These are phyloP conservation scores for Apostichopus japonicus DNA, from an alignment of 35 echinoderm and acorn worm species.

Conservation along the genomic window DNA sequence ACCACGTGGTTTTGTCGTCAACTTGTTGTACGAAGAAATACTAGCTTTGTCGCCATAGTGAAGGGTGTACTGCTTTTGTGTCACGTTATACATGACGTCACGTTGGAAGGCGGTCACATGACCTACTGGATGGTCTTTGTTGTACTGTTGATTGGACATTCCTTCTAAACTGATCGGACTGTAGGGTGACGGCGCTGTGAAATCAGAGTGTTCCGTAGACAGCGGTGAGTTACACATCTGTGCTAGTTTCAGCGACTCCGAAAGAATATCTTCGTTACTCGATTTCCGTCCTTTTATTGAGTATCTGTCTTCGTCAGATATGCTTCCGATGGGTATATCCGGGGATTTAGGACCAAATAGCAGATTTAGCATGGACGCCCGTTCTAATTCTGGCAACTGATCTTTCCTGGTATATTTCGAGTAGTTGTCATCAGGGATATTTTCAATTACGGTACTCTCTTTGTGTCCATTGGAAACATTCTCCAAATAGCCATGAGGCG, in stretches of 20 bases:
- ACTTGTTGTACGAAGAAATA: neutral
- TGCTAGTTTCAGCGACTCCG: constrained; percentile 21
- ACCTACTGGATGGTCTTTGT: neutral
- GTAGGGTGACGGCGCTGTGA: neutral
- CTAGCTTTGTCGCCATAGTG: constrained; percentile 20
- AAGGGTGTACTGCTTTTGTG: constrained; percentile 6
- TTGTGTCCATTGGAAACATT: neutral
- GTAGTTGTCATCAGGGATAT: neutral
- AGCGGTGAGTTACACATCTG: neutral
- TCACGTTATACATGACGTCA: neutral
- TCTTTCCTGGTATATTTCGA: neutral
- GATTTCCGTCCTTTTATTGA: neutral
- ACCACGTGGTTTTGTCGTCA: neutral
- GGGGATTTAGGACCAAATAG: constrained; percentile 31
- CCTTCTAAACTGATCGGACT: neutral
- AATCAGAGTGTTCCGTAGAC: neutral
- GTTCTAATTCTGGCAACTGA: neutral
- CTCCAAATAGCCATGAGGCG: neutral
- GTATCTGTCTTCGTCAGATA: neutral
- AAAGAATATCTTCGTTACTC: neutral
- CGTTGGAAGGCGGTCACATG: neutral
- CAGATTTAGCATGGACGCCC: neutral
- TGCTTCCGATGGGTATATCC: constrained; percentile 7
- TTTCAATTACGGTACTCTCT: neutral
- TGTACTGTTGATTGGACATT: neutral